phyloP scores from a whole-genome alignment of 1,140 invertebrate species.

The Caenorhabditis latens region DNA sequence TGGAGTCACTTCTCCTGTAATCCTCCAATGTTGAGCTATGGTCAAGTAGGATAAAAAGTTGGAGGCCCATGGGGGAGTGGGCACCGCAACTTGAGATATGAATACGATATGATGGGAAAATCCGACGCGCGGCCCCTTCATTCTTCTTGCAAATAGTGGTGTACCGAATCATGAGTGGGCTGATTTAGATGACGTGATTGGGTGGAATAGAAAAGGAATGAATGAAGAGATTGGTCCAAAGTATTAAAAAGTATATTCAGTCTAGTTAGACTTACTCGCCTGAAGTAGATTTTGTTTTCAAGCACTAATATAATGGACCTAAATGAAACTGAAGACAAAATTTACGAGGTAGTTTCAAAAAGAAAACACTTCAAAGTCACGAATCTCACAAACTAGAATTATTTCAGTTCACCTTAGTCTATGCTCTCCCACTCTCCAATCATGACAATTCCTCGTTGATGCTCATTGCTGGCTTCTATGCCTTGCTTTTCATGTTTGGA shows the following conservation, averaged over 20 bases:
- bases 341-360: too few species aligned
- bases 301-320: too few species aligned
- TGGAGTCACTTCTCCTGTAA: background rate
- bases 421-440: slow-evolving; percentile 55
- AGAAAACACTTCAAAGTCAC: too few species aligned
- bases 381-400: too few species aligned
- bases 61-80: background rate
- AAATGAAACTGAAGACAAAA: too few species aligned
- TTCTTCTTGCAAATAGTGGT: background rate
- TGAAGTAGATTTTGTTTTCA: too few species aligned
- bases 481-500: slow-evolving; percentile 73
- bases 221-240: background rate
- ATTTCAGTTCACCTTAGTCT: slow-evolving; percentile 58
- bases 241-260: too few species aligned
- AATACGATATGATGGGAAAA: slow-evolving; percentile 53
- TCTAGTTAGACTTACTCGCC: too few species aligned
- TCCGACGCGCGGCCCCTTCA: background rate
- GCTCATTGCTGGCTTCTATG: slow-evolving; percentile 68
- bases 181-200: slow-evolving; percentile 24
- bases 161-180: slow-evolving; percentile 21
- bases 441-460: slow-evolving; percentile 55
- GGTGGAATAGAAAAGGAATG: background rate
- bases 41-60: slow-evolving; percentile 38
- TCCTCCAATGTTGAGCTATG: slow-evolving; percentile 7
- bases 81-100: background rate